Evolutionary conservation across 2,113 vertebrate genomes (phyloP), one percentile per base, ranked within the genome.

Genomic region (Megatriorchis doriae): DNA sequence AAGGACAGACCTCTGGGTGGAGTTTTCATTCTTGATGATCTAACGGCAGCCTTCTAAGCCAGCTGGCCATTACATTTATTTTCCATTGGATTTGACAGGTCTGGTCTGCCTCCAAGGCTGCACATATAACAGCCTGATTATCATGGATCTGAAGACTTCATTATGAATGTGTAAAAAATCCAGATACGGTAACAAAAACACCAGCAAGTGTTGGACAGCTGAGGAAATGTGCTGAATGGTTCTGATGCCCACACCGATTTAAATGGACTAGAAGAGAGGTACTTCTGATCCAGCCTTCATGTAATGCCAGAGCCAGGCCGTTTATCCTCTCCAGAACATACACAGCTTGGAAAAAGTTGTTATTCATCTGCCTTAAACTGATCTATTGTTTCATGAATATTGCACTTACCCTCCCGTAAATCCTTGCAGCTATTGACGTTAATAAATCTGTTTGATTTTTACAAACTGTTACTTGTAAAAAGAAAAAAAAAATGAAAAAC

Each of bases 71-170:
- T 74, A 67, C 82, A 83, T 74, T 86, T 81, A 88, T 96, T 96
- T 96, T 94, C 92, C 94, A 88, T 81, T 70, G 47, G 55, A 79
- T 92, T 86, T 93, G 88, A 93, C 82, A 94, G 75, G 82, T 79
- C 86, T 96, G 94, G 91, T 91, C 83, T 87, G 73, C 52, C 89
- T 95, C 90, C 95, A 96, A 93, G 63, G 50, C 86, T 93, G n/a
- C 71, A 83, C 38, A 74, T 34, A 93, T 67, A 93, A 94, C 74
- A 96, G 92, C 18, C 62, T 20, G 66, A 84, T 67, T 70, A 93
- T 78, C 90, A 36, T 23, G 45, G 45, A 86, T 80, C 62, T 93
- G 92, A 85, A 88, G 79, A 92, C 81, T 71, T 94, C 92, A 94
- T 94, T 93, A 96, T 8, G 21, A 86, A 96, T 26, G 40, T 82